Evolutionary conservation across 2,888 invertebrate species (phyloP), one percentile per base, ranked within the genome.

Genomic region (Thelaira solivaga): DNA sequence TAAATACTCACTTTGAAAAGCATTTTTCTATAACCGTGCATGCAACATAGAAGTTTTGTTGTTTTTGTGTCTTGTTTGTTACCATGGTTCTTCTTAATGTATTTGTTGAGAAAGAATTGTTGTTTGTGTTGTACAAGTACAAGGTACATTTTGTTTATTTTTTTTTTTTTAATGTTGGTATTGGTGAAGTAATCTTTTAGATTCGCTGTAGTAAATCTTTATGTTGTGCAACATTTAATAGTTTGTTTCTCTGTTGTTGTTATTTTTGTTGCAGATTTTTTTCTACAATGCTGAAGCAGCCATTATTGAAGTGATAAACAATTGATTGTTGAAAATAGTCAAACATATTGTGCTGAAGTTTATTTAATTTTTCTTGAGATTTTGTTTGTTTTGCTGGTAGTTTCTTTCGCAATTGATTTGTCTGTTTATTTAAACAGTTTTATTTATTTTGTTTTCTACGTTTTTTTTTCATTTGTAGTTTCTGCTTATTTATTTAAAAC

Each of bases 301-400:
- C 71, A 53, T 76, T 76, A 72, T 62, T 53, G 43, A 62, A 67
- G 72, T 80, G 80, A 80, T 72, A 76, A 72, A 80, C 62, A 76
- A 76, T 80, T 76, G 76, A 72, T 68, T 73, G 72, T 59, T 76
- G 57, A 18, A 65, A 74, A 55, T 75, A 62, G 65, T 74, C 61
- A 57, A 57, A 73, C 59, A 53, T 45, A 18, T 16, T 67, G 24
- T 67, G 51, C 59, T 45, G 18, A 62, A 64, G 64, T 67, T 67
- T 53, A 47, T 72, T 64, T 29, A 72, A 64, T 51, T 74, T 61
- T 67, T 68, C 74, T 53, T 67, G 24, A 36, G 53, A 47, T 61
- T n/a, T 67, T 61, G 26, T 68, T 74, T 61, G 51, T 61, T 67
- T 67, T 53, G n/a, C 13, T 64, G 36, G 10, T 29, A 13, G 43